Evolutionary conservation across 2,888 invertebrate species (phyloP).

Genomic region (Caenorhabditis doughertyi): DNA sequence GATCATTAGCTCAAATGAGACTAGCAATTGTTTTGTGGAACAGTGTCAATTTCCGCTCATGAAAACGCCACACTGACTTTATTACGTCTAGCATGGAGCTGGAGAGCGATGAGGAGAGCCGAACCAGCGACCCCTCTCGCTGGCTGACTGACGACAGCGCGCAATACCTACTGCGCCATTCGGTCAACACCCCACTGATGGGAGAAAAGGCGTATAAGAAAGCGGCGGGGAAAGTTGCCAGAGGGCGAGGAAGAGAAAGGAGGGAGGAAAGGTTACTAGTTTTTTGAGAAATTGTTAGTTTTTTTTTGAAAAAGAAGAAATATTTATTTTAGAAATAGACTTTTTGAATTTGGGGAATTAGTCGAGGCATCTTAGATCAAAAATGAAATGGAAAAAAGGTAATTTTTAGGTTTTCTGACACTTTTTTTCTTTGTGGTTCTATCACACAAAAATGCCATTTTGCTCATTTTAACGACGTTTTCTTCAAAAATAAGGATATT

Average conservation of each 20-base stretch:
- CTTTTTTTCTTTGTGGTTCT: too few relatives aligned
- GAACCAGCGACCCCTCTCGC: slow-evolving; percentile 28
- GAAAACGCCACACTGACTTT: slow-evolving; percentile 62
- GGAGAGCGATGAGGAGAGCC: slow-evolving; percentile 61
- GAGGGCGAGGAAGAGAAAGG: not conserved
- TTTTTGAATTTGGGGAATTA: too few relatives aligned
- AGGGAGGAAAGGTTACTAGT: not conserved
- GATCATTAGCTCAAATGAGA: slow-evolving; percentile 57
- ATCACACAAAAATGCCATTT: too few relatives aligned
- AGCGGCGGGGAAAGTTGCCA: not conserved
- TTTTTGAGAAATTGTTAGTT: not conserved
- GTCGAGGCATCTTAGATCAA: too few relatives aligned
- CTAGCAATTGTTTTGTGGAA: slow-evolving; percentile 63
- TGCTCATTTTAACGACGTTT: too few relatives aligned
- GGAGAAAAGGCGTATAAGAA: slow-evolving; percentile 7
- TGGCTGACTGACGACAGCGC: not conserved
- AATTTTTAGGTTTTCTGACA: too few relatives aligned
- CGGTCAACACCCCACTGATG: slow-evolving; percentile 1
- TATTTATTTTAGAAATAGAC: too few relatives aligned
- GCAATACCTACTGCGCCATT: slow-evolving; percentile 48
- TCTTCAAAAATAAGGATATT: too few relatives aligned
- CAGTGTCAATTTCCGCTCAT: slow-evolving; percentile 63
- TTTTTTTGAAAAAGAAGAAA: too few relatives aligned
- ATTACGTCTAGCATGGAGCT: slow-evolving; percentile 61
- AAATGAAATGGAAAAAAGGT: too few relatives aligned